A percentile compares a stretch with the other conserved stretches of the same genome.
Evolutionary conservation across 1,140 invertebrate genomes (phyloP).

Genomic region (Hermatobates lingyangjiaoensis): DNA sequence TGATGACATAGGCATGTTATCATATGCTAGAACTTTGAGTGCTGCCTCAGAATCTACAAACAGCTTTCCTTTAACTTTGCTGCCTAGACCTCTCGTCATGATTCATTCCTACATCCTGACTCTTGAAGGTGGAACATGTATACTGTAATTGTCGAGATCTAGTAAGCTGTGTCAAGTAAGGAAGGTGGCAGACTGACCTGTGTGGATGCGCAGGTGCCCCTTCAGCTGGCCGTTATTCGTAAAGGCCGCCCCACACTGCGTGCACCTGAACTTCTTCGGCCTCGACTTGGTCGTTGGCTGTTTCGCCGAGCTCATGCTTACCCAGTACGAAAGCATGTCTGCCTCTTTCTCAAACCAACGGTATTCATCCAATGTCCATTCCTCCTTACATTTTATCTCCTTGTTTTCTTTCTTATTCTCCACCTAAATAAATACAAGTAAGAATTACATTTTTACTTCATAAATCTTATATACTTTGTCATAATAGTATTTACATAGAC

Average conservation of each 20-base stretch:
- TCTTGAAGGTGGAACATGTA: too few relatives aligned
- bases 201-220: conserved; percentile 79
- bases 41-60: background rate
- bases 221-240: conserved; percentile 84
- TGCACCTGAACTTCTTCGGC: conserved; percentile 75
- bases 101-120: background rate
- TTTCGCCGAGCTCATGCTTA: too few relatives aligned
- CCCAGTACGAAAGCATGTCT: too few relatives aligned
- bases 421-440: too few relatives aligned
- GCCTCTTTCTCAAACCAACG: too few relatives aligned
- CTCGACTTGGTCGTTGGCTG: conserved; percentile 47
- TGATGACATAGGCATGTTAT: background rate
- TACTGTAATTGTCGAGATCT: background rate
- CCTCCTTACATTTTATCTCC: too few relatives aligned
- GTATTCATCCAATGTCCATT: too few relatives aligned
- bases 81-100: background rate
- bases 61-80: background rate
- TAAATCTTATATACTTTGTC: too few relatives aligned
- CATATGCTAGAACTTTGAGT: background rate
- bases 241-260: conserved; percentile 72
- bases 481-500: too few relatives aligned
- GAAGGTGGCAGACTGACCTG: conserved; percentile 33
- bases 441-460: too few relatives aligned
- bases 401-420: too few relatives aligned
- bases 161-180: background rate